phyloP scores from a whole-genome alignment of 2,888 invertebrate species.

The Drosophila robusta region DNA sequence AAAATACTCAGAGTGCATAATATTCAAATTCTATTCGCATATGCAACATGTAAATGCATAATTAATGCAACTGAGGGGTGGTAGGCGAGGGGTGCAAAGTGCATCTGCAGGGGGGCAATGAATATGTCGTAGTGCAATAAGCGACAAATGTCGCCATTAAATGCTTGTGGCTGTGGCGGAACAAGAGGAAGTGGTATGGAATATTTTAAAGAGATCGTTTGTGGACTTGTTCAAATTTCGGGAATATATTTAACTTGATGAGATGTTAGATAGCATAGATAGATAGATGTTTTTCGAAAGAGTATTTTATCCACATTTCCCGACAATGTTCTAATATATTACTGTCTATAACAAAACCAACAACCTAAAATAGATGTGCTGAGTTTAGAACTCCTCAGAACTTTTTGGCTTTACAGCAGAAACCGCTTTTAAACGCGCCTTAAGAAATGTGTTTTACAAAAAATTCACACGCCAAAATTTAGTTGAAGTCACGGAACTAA shows the following conservation, averaged over 20 bases:
- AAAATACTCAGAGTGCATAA: constrained; percentile 44
- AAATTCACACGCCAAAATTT: constrained; percentile 61
- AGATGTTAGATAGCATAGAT: too few species aligned
- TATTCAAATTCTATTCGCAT: constrained; percentile 56
- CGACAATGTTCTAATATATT: too few species aligned
- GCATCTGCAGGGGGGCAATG: constrained; percentile 22
- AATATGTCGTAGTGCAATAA: constrained; percentile 44
- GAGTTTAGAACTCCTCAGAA: not conserved
- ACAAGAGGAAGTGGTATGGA: constrained; percentile 2
- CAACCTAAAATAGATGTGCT: too few species aligned
- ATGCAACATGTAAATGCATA: constrained; percentile 64
- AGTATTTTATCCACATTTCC: too few species aligned
- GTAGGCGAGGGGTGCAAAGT: not conserved
- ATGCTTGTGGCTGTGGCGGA: constrained; percentile 26
- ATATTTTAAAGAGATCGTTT: constrained; percentile 34
- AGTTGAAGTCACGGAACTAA: constrained; percentile 36
- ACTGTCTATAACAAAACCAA: too few species aligned
- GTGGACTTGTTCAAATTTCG: not conserved
- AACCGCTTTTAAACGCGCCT: not conserved
- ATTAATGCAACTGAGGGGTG: constrained; percentile 39
- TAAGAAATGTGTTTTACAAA: constrained; percentile 15
- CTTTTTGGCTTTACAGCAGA: not conserved
- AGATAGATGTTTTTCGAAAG: too few species aligned
- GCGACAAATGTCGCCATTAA: constrained; percentile 59
- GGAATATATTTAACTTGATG: not conserved